phyloP scores from a whole-genome alignment of 2,113 vertebrate species.

The Strix uralensis region DNA sequence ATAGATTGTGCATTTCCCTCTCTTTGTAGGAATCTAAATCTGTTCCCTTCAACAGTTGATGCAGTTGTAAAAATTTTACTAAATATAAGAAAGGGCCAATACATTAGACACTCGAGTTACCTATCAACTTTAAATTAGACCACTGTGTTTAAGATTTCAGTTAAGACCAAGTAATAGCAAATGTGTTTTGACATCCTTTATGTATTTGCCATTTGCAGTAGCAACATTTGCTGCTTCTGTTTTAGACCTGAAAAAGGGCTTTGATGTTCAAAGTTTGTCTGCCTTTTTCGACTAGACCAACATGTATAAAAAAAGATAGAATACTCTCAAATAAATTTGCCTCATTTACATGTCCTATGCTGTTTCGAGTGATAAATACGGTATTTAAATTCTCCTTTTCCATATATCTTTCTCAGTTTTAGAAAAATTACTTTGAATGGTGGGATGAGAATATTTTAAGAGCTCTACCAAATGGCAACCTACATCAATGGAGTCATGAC shows the following conservation, averaged over 20 bases:
- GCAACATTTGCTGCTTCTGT: neutral
- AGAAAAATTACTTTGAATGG: neutral
- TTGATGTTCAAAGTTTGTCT: neutral
- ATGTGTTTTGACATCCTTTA: neutral
- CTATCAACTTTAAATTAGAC: neutral
- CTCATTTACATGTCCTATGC: neutral
- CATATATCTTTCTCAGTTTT: neutral
- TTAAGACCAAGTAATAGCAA: neutral
- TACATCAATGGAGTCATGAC: conserved; percentile 20
- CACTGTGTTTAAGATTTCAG: neutral
- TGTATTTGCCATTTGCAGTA: neutral
- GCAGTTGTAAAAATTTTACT: neutral
- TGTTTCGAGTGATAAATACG: neutral
- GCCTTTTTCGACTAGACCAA: neutral
- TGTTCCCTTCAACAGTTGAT: neutral
- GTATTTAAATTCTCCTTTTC: neutral
- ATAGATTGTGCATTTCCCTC: neutral
- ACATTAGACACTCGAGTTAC: neutral
- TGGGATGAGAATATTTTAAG: neutral
- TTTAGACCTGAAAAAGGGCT: neutral
- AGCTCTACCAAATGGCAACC: conserved; percentile 6
- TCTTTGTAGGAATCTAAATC: neutral
- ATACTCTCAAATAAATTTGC: neutral
- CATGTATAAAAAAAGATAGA: neutral
- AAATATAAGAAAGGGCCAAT: neutral